Base-by-base conservation (phyloP, 2,113 vertebrate species). In the Microtus pennsylvanicus region DNA sequence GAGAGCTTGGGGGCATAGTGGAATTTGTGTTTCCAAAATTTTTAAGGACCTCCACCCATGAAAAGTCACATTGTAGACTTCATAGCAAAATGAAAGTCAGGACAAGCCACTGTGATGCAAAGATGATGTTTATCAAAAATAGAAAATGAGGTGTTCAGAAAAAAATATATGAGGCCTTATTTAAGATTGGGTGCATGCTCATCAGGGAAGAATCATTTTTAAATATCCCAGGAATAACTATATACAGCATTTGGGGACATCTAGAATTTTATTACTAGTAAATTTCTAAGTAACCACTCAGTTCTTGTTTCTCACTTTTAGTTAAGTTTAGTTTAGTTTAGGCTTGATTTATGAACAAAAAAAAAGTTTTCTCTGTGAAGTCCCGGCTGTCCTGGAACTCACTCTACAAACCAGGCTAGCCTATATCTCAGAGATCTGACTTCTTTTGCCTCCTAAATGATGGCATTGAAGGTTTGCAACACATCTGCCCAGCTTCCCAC, bases 91-190 rank as follows among this genome's bases (percentile, higher is more conserved):
- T 17, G 6, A 26, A 52, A 28, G 28, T 72, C 33, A 87, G 17
- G 12, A n/a, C 7, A 50, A 35, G 8, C 4, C 9, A 52, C 1
- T 16, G 6, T 26, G 22, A 52, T 5, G 2, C 3, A 87, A 3
- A n/a, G 42, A n/a, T 70, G 3, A 17, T 50, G 11, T 72, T 38
- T 69, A 50, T n/a, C 11, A 70, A 70, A 35, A 50, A 50, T 8
- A 45, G 21, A 87, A 69, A 69, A 8, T 8, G 22, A 16, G 0
- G 30, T 50, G 3, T 11, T 14, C 30, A 70, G 50, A 52, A 21
- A 7, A 52, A 70, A n/a, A 70, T 22, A 26, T 70, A 26, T 70
- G 35, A 52, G 19, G 17, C 11, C 11, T 7, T 5, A 47, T 67
- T 58, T 3, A 42, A 63, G 16, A 30, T 8, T 63, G 11, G 7